Percentiles rank a stretch among this genome's conserved stretches.
phyloP scores from a whole-genome alignment of 2,888 invertebrate species.

The Acleris emargana region DNA sequence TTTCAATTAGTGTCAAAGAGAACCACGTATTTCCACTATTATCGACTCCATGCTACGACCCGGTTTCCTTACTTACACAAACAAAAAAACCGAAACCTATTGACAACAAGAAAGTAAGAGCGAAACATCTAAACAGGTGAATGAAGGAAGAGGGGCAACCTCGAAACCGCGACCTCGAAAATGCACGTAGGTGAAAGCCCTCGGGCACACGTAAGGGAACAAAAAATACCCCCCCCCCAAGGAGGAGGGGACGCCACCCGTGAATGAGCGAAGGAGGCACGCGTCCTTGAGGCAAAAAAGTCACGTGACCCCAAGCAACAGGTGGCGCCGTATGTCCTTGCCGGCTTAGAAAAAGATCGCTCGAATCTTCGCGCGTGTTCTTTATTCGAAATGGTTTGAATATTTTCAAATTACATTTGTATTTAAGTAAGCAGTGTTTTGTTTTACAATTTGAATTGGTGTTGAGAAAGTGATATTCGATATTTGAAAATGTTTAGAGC shows the following conservation, averaged over 20 bases:
- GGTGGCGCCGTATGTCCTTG: constrained; percentile 82
- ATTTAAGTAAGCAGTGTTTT: neutral
- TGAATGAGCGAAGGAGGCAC: constrained; percentile 83
- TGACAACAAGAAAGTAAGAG: constrained; percentile 22
- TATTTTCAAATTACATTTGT: neutral
- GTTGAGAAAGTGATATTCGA: neutral
- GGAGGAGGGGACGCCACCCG: constrained; percentile 75
- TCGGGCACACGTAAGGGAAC: constrained; percentile 80
- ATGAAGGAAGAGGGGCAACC: constrained; percentile 67
- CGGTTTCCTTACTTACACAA: neutral
- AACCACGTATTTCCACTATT: too few relatives aligned
- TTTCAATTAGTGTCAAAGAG: too few relatives aligned
- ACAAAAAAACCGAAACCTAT: neutral
- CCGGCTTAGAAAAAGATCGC: constrained; percentile 64
- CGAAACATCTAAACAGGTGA: constrained; percentile 56
- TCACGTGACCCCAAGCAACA: constrained; percentile 81
- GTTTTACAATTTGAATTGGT: too few relatives aligned
- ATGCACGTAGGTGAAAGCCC: constrained; percentile 83
- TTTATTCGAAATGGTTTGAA: neutral
- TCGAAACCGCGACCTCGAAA: constrained; percentile 81
- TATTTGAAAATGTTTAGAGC: neutral
- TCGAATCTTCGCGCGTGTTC: constrained; percentile 12
- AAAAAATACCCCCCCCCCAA: constrained; percentile 79
- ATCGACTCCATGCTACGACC: too few relatives aligned
- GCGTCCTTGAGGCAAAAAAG: constrained; percentile 83